Base-by-base conservation (phyloP, 2,113 vertebrate genomes). In the Varanus komodoensis region DNA sequence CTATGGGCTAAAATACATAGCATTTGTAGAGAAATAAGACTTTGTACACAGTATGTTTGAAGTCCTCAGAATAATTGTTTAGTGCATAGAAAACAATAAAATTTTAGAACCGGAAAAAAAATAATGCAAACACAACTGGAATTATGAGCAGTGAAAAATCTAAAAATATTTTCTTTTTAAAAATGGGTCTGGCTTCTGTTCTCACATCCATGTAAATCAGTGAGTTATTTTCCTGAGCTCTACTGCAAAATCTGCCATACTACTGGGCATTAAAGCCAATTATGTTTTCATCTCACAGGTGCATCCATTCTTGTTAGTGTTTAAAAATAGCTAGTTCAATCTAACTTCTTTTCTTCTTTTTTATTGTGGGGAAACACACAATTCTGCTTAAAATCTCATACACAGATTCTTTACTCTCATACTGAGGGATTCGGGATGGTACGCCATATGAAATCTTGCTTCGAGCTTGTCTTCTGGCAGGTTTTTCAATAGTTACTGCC, bases 391-490 rank as follows among this genome's bases (percentile, higher is more conserved):
- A 84, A 54, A 21, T 90, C 71, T 78, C 83, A 4, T 34, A 79
- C 73, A 89, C 88, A 89, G 78, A 92, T 93, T 0, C 27, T 91
- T 50, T 85, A 69, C 8, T 1, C 6, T 92, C 78, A 77, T 86
- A 82, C n/a, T 0, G 1, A 44, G 11, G 11, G 54, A 92, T 84
- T 80, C 52, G 89, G 67, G 4, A 12, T 89, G 27, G 34, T 38
- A 88, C 57, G 61, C 90, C 77, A 80, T 34, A 44, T 0, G 44
- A 94, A 84, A 87, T 86, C 34, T 8, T 32, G 61, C 73, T 85
- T 91, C 89, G 75, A 94, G 71, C 88, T 94, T 90, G 89, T 48
- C 77, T 93, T 91, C 91, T 87, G 84, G 54, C 84, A 93, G 74
- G 19, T 68, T 85, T 91, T 83, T 34, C 73, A 74, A 54, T 69